Base-by-base conservation (phyloP, 2,888 invertebrate species). In the Leptopilina syphax region DNA sequence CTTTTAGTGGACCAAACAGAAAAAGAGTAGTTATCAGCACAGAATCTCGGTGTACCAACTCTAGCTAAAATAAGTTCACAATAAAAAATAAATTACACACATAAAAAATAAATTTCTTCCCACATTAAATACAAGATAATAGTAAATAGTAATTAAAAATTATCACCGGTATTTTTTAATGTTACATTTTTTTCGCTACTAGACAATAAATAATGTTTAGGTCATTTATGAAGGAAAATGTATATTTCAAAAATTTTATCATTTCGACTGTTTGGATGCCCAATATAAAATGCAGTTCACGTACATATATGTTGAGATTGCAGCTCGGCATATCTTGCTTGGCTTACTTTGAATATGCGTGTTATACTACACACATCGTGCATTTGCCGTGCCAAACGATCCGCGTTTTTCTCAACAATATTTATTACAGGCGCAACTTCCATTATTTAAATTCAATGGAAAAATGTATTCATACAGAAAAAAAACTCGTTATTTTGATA, bases 281-380 rank as follows among this genome's bases (percentile, higher is more conserved):
- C 63, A 63, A 18, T 63, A 63, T 24, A 63, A 24, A 18, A 63
- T 63, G 63, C 63, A 63, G 63, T 63, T 63, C 63, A 63, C 63
- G 63, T 63, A 63, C 24, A 24, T 63, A 34, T 34, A 24, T 9
- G 63, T 24, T 63, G 63, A n/a, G 63, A 63, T 63, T 63, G 63
- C 63, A 24, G 63, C 24, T 50, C 50, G 24, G 63, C 63, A 63
- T 63, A 63, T 63, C 63, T 63, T 63, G 7, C 24, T 63, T 63
- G 63, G 63, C 63, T 63, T 63, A 63, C 63, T 63, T 63, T 63
- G 24, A 63, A 63, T 24, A 34, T 65, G 47, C 41, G 68, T 50
- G 47, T 68, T 68, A 24, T 47, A 68, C 47, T 68, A 6, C 47
- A 68, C 18, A 50, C 68, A 68, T 10, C 18, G 47, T 68, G 41